A percentile compares a stretch with the other conserved stretches of the same genome.
Conservation (phyloP, 2,888 invertebrate species). For the Trisateles emortualis region DNA sequence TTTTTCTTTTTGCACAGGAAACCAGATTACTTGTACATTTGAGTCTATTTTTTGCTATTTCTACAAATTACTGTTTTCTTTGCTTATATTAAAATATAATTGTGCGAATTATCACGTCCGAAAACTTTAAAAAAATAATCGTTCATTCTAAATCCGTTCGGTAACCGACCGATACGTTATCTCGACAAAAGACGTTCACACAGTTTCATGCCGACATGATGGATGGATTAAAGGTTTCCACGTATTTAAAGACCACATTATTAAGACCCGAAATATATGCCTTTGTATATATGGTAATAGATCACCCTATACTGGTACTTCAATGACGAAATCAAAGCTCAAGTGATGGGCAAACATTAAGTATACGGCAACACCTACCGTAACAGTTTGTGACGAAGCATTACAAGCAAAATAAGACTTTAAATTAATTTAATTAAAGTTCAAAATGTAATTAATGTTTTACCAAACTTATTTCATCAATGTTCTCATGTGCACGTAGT, state of each 20-base stretch:
- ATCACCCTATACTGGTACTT: conserved; percentile 44
- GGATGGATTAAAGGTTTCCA: conserved; percentile 54
- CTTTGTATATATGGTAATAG: conserved; percentile 20
- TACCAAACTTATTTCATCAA: conserved; percentile 24
- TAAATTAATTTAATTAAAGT: conserved; percentile 42
- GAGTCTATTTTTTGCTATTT: neutral
- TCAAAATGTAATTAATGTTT: conserved; percentile 35
- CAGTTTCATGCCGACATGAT: conserved; percentile 49
- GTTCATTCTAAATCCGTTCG: conserved; percentile 36
- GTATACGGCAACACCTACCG: conserved; percentile 31
- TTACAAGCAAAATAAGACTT: conserved; percentile 41
- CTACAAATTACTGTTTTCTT: conserved; percentile 2
- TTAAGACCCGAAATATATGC: conserved; percentile 26
- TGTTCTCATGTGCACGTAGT: conserved; percentile 33
- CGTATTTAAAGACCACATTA: conserved; percentile 46
- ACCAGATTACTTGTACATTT: neutral
- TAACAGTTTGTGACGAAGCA: conserved; percentile 37
- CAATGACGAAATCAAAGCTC: conserved; percentile 60
- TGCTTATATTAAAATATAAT: neutral
- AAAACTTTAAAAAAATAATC: conserved; percentile 20
- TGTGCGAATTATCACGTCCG: conserved; percentile 12
- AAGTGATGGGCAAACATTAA: conserved; percentile 55
- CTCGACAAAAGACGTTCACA: conserved; percentile 51
- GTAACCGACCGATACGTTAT: conserved; percentile 50
- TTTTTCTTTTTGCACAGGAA: conserved; percentile 12